These are phyloP conservation scores for Ophiodon elongatus DNA, from an alignment of 2,113 vertebrate species.

Conservation along the genomic window DNA sequence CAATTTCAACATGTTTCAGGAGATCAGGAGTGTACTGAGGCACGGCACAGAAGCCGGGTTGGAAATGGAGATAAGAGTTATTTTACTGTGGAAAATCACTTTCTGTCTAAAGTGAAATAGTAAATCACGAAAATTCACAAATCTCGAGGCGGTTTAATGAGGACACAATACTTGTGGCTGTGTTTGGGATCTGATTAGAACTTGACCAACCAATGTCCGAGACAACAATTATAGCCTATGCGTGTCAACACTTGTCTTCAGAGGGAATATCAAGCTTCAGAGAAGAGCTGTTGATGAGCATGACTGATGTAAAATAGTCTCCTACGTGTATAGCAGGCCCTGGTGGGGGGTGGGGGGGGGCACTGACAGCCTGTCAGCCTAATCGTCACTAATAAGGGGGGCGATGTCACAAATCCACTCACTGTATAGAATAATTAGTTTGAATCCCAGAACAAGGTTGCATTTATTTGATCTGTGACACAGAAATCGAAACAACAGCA, in stretches of 20 bases:
- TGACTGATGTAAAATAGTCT: conserved; percentile 37
- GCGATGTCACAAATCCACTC: conserved; percentile 12
- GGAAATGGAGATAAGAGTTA: not conserved
- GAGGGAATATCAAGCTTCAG: conserved; percentile 14
- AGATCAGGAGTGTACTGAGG: conserved; percentile 1
- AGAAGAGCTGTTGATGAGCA: conserved; percentile 43
- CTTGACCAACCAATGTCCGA: conserved; percentile 23
- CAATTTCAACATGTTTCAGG: conserved; percentile 33
- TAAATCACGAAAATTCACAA: too few relatives aligned
- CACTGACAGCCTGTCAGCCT: conserved; percentile 30
- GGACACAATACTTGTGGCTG: not conserved
- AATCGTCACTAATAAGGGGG: conserved; percentile 19
- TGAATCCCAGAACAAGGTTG: not conserved
- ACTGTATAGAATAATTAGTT: not conserved
- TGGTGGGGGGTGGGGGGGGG: conserved; percentile 2
- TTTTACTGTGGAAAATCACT: not conserved
- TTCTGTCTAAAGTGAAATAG: not conserved
- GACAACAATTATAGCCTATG: not conserved
- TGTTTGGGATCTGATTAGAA: not conserved
- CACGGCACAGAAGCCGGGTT: not conserved
- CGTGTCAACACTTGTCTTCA: conserved; percentile 37
- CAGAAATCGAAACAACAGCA: not conserved
- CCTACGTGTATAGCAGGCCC: conserved; percentile 29
- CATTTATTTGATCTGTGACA: not conserved
- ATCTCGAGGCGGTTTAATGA: not conserved